phyloP scores from a whole-genome alignment of 2,888 invertebrate genomes.

The Adelognathus sp. region DNA sequence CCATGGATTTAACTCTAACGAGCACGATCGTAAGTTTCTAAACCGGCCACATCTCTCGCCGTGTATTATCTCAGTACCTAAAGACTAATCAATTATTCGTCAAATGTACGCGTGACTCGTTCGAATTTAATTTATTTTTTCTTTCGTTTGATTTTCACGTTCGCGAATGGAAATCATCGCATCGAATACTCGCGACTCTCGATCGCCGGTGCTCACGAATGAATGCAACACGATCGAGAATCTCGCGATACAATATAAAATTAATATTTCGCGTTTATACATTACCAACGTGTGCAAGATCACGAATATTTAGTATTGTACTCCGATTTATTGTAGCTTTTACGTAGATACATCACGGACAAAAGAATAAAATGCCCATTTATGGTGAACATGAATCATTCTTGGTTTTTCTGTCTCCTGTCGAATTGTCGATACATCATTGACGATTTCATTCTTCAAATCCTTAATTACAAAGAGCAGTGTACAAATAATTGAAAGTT shows the following conservation, averaged over 20 bases:
- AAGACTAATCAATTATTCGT: not conserved
- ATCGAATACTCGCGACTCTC: conserved; percentile 2
- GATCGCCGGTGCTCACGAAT: not conserved
- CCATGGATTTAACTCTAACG: not conserved
- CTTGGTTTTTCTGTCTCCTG: too few relatives aligned
- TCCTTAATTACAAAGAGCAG: too few relatives aligned
- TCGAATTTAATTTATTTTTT: not conserved
- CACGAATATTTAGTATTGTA: conserved; percentile 40
- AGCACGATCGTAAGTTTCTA: not conserved
- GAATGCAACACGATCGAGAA: conserved; percentile 9
- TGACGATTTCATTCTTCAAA: too few relatives aligned
- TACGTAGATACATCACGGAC: conserved; percentile 27
- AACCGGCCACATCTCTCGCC: not conserved
- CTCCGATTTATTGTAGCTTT: conserved; percentile 40
- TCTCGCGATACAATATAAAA: conserved; percentile 15
- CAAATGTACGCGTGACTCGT: not conserved
- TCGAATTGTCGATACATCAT: too few relatives aligned
- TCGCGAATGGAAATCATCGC: not conserved
- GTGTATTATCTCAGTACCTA: not conserved
- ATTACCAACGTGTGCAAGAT: conserved; percentile 18
- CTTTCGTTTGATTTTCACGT: not conserved
- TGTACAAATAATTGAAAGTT: too few relatives aligned
- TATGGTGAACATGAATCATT: too few relatives aligned
- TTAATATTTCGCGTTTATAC: conserved; percentile 32
- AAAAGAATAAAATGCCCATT: conserved; percentile 58